These are phyloP conservation scores for Gopherus evgoodei DNA, from an alignment of 2,113 vertebrate genomes.

Conservation along the genomic window DNA sequence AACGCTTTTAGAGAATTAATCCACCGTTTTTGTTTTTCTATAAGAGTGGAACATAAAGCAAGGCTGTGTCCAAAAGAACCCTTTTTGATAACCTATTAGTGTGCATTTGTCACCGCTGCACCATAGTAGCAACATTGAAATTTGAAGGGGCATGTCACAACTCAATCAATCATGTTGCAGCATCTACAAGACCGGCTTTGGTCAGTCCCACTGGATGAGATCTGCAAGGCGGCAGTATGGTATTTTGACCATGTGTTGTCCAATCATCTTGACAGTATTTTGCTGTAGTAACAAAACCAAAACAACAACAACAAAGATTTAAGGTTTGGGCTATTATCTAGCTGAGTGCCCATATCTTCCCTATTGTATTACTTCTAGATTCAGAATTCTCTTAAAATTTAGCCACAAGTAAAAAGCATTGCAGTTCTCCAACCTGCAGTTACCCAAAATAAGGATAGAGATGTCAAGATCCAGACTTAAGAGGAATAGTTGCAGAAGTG, in stretches of 20 bases:
- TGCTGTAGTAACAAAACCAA: background rate
- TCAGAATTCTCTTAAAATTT: background rate
- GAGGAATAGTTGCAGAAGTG: too few relatives aligned
- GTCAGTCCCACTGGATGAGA: background rate
- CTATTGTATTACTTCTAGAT: background rate
- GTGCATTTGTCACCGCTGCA: background rate
- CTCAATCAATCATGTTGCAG: background rate
- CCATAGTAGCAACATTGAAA: background rate
- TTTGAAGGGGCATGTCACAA: background rate
- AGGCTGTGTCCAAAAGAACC: background rate
- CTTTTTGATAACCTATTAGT: fast-evolving
- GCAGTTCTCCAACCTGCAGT: background rate
- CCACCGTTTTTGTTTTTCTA: background rate
- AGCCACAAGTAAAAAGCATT: too few relatives aligned
- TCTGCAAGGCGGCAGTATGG: background rate
- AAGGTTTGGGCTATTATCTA: background rate
- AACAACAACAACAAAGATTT: background rate
- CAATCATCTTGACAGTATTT: background rate
- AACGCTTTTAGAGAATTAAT: background rate
- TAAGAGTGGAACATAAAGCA: fast-evolving
- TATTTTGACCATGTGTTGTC: background rate
- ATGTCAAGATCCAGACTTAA: too few relatives aligned
- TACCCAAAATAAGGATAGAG: background rate
- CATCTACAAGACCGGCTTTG: background rate
- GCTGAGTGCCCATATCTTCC: background rate